Conservation (phyloP, 2,797 vertebrate species). For the Cossypha heuglini region DNA sequence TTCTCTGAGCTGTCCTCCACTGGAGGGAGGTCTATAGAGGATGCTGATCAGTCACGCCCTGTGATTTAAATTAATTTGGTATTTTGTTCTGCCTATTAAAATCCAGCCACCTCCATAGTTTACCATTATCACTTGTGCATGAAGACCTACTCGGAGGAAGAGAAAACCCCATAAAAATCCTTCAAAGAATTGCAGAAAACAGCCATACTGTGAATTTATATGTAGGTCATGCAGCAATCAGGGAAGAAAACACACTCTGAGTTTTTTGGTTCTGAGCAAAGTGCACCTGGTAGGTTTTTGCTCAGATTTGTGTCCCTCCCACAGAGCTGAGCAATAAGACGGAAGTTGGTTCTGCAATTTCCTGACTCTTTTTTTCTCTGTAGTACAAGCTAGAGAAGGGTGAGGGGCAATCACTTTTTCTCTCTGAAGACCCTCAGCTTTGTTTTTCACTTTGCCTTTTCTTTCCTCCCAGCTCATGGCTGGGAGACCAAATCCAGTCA, state of each 20-base stretch:
- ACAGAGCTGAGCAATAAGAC: neutral
- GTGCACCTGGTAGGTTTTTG: neutral
- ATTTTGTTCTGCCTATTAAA: neutral
- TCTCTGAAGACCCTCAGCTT: neutral
- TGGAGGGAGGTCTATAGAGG: accelerated
- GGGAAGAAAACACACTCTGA: neutral
- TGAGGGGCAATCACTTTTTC: neutral
- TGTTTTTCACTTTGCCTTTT: neutral
- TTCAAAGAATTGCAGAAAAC: neutral
- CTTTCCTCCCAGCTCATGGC: neutral
- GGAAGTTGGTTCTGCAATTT: neutral
- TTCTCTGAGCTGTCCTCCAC: neutral
- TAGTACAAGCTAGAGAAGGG: neutral
- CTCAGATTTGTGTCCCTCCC: accelerated
- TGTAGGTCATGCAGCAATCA: neutral
- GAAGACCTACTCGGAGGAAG: neutral
- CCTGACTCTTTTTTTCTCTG: neutral
- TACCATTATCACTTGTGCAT: neutral
- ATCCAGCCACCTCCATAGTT: neutral
- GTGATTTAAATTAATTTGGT: neutral
- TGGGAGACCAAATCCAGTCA: neutral
- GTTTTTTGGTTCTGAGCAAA: neutral
- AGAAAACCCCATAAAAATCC: neutral
- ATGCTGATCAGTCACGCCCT: neutral
- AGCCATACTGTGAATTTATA: neutral